Evolutionary conservation across 2,888 invertebrate species (phyloP).

Genomic region (Eudasyphora cyanicolor): DNA sequence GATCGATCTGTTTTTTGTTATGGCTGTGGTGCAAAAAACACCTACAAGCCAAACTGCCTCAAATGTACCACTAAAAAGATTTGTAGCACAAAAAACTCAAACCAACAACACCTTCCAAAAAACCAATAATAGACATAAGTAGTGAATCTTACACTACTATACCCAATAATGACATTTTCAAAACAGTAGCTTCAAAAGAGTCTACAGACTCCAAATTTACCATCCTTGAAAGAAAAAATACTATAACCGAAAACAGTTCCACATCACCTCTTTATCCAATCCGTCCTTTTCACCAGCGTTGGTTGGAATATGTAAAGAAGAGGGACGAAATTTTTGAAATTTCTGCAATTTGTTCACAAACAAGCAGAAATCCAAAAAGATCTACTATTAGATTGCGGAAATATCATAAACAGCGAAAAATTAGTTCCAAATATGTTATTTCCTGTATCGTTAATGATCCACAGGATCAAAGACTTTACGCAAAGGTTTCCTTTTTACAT

Average conservation of each 20-base stretch:
- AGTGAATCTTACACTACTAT: not conserved
- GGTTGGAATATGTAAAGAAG: not conserved
- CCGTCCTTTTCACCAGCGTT: not conserved
- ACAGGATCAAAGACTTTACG: too few relatives aligned
- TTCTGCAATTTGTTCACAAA: not conserved
- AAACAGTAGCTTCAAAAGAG: not conserved
- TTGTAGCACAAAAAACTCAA: conserved; percentile 6
- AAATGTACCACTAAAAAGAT: conserved; percentile 16
- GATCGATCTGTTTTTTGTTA: conserved; percentile 39
- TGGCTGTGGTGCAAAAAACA: conserved; percentile 39
- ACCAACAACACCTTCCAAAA: not conserved
- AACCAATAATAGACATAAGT: not conserved
- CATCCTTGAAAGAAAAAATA: not conserved
- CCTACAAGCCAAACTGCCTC: conserved; percentile 28
- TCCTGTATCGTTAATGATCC: too few relatives aligned
- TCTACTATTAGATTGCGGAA: not conserved
- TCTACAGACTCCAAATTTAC: not conserved
- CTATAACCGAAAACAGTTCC: not conserved
- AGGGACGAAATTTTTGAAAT: not conserved
- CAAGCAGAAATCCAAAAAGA: not conserved
- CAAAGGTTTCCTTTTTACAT: conserved; percentile 14
- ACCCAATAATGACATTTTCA: not conserved
- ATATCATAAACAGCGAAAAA: not conserved
- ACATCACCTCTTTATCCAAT: not conserved
- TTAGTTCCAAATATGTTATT: not conserved